These are phyloP conservation scores for Acanthopleura granulata DNA, from an alignment of 2,888 invertebrate genomes.

Conservation along the genomic window DNA sequence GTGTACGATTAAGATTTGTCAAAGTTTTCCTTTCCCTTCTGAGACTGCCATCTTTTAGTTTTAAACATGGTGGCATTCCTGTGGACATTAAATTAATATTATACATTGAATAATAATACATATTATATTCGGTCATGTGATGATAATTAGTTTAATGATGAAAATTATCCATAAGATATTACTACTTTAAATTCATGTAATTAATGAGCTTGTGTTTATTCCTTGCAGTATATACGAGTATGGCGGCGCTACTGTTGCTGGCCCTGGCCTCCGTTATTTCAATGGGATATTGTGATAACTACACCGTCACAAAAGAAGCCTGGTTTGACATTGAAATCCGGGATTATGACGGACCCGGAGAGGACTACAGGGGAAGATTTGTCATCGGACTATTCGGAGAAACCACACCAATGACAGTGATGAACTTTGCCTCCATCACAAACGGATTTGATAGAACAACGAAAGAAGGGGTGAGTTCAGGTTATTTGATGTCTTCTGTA, in stretches of 20 bases:
- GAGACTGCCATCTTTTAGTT: too few relatives aligned
- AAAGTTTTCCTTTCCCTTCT: too few relatives aligned
- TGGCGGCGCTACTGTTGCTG: background rate
- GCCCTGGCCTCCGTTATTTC: conserved; percentile 11
- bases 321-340: conserved; percentile 50
- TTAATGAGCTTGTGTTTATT: background rate
- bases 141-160: too few relatives aligned
- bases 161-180: too few relatives aligned
- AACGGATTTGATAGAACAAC: conserved; percentile 42
- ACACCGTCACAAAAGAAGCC: conserved; percentile 52
- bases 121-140: too few relatives aligned
- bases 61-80: too few relatives aligned
- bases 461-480: background rate
- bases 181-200: too few relatives aligned
- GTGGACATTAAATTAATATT: too few relatives aligned
- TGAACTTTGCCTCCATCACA: conserved; percentile 50
- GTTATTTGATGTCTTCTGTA: background rate
- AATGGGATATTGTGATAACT: conserved; percentile 29
- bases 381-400: conserved; percentile 52
- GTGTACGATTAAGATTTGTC: too few relatives aligned
- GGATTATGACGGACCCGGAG: conserved; percentile 41
- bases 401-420: conserved; percentile 49
- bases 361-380: conserved; percentile 38
- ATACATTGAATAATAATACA: too few relatives aligned
- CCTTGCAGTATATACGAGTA: background rate